Percentiles rank a stretch among this genome's conserved stretches.
Conservation (phyloP, 2,888 invertebrate species). For the Artemia sinica region DNA sequence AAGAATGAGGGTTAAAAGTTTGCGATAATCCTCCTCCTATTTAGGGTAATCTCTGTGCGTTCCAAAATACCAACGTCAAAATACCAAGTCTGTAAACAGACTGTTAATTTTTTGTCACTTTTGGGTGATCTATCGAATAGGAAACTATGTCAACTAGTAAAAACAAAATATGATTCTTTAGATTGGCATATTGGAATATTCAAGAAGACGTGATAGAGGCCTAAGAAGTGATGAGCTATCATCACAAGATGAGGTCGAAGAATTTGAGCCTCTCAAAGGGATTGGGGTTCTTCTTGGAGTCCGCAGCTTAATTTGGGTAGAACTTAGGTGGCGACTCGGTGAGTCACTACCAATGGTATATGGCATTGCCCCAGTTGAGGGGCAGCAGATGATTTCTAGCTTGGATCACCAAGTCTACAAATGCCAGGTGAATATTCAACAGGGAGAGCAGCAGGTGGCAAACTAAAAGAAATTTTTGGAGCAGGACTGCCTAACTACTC, state of each 20-base stretch:
- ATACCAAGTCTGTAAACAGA: no score
- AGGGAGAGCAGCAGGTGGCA: background rate
- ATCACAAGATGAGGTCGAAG: background rate
- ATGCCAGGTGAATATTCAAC: background rate
- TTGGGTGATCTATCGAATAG: no score
- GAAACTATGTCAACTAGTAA: no score
- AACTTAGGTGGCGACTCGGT: background rate
- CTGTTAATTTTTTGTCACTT: no score
- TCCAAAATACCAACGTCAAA: no score
- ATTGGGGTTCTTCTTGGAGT: background rate
- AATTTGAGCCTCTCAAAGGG: background rate
- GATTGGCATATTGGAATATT: no score
- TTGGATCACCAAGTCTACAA: background rate
- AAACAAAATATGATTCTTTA: no score
- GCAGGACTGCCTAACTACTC: background rate
- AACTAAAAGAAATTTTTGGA: background rate
- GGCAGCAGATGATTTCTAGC: background rate
- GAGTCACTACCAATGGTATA: background rate
- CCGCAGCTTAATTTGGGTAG: background rate
- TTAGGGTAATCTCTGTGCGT: no score
- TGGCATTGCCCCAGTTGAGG: no score
- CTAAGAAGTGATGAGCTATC: background rate
- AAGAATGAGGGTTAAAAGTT: no score
- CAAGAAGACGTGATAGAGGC: background rate
- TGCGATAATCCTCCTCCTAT: no score